Percentiles rank a stretch among this genome's conserved stretches.
Conservation (phyloP, 2,113 vertebrate species). For the Coptodon rendalli region DNA sequence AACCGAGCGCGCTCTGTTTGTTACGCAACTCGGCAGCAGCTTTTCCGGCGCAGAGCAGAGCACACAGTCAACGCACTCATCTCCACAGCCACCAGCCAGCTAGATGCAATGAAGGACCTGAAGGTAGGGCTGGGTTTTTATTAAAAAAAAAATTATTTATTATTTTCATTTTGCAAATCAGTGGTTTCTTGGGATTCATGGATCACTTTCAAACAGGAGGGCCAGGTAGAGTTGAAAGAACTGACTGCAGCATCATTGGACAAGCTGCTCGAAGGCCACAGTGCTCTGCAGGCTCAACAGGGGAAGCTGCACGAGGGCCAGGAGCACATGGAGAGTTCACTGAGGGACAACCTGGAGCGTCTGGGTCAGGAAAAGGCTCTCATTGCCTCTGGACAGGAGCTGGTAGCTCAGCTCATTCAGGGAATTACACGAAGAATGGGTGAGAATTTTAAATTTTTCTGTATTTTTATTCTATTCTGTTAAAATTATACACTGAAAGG, state of each 20-base stretch:
- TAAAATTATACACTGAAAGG: neutral
- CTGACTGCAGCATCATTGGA: conserved; percentile 59
- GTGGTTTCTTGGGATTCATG: neutral
- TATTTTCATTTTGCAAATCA: neutral
- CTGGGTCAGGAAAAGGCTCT: conserved; percentile 71
- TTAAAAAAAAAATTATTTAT: neutral
- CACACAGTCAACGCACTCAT: conserved; percentile 76
- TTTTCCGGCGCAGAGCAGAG: conserved; percentile 73
- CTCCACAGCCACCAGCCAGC: conserved; percentile 71
- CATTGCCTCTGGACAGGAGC: conserved; percentile 60
- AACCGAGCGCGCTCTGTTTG: conserved; percentile 78
- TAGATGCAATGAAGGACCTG: conserved; percentile 75
- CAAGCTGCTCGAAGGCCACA: conserved; percentile 71
- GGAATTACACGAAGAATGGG: conserved; percentile 73
- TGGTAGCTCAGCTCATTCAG: conserved; percentile 70
- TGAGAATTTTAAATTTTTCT: conserved; percentile 14
- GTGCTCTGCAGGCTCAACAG: conserved; percentile 68
- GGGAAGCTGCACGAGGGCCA: conserved; percentile 69
- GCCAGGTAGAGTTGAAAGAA: conserved; percentile 71
- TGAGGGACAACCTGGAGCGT: conserved; percentile 63
- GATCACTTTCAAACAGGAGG: conserved; percentile 51
- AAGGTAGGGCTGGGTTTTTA: conserved; percentile 55
- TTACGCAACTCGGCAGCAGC: conserved; percentile 77
- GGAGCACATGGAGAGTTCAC: conserved; percentile 60
- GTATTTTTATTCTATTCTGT: neutral